Percentiles rank a stretch among this genome's conserved stretches.
Evolutionary conservation across 2,113 vertebrate genomes (phyloP).

Genomic region (Eptesicus fuscus): DNA sequence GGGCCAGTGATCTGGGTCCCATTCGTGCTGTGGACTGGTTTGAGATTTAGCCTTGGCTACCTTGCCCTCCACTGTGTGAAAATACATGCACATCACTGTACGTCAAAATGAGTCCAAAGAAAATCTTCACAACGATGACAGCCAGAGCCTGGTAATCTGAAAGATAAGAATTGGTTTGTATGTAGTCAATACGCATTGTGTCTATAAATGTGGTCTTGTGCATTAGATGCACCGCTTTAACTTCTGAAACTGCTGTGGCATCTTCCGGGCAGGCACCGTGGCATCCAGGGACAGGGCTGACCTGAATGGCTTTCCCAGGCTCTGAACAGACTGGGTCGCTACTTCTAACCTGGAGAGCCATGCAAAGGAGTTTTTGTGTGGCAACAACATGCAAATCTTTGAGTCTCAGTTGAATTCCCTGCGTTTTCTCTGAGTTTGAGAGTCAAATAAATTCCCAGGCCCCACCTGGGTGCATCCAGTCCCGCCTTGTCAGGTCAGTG

Average conservation of each 20-base stretch:
- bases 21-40: neutral
- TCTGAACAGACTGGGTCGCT: neutral
- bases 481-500: neutral
- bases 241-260: neutral
- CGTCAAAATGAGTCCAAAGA: neutral
- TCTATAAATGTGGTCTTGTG: neutral
- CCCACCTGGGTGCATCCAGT: neutral
- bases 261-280: neutral
- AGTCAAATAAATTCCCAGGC: constrained; percentile 28
- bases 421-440: constrained; percentile 25
- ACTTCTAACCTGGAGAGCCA: neutral
- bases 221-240: neutral
- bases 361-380: neutral
- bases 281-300: neutral
- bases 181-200: neutral
- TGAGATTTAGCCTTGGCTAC: neutral
- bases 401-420: neutral
- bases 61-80: neutral
- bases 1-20: neutral
- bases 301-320: neutral
- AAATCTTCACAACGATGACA: neutral
- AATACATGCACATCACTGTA: neutral
- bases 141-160: neutral
- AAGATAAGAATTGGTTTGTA: neutral
- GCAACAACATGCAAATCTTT: constrained; percentile 34